Evolutionary conservation across 2,888 invertebrate species (phyloP).

Genomic region (Villa cingulata): DNA sequence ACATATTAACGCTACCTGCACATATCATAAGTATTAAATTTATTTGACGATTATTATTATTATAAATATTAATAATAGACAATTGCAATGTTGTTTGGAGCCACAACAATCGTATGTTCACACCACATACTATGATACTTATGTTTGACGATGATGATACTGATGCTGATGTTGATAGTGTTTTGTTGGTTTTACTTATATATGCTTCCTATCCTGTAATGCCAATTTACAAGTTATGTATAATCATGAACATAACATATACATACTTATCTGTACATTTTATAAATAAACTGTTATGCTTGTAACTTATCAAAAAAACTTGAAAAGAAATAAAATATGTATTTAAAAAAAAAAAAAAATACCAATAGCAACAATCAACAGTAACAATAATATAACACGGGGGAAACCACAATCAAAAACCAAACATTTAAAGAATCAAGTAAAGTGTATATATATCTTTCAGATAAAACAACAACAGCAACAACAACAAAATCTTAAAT

Average conservation of each 20-base stretch:
- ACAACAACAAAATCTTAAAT: neutral
- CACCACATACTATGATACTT: neutral
- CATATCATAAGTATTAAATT: constrained; percentile 13
- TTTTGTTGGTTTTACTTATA: no score
- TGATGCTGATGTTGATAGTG: no score
- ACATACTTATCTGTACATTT: neutral
- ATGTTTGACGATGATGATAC: no score
- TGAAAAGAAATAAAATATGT: no score
- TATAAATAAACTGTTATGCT: no score
- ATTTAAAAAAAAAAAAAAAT: no score
- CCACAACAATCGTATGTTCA: neutral
- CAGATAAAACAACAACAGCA: no score
- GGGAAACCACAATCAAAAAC: neutral
- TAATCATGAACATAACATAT: neutral
- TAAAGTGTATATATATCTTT: neutral
- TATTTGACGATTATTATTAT: constrained; percentile 11
- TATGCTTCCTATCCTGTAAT: no score
- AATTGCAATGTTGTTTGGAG: neutral
- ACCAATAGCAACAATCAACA: neutral
- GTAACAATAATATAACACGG: neutral
- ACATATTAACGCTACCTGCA: constrained; percentile 15
- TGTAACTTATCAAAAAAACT: no score
- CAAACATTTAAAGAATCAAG: neutral
- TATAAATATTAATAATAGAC: constrained; percentile 13
- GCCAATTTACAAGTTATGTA: no score